Evolutionary conservation across 2,888 invertebrate genomes (phyloP).

Genomic region (Strigamia maritima): DNA sequence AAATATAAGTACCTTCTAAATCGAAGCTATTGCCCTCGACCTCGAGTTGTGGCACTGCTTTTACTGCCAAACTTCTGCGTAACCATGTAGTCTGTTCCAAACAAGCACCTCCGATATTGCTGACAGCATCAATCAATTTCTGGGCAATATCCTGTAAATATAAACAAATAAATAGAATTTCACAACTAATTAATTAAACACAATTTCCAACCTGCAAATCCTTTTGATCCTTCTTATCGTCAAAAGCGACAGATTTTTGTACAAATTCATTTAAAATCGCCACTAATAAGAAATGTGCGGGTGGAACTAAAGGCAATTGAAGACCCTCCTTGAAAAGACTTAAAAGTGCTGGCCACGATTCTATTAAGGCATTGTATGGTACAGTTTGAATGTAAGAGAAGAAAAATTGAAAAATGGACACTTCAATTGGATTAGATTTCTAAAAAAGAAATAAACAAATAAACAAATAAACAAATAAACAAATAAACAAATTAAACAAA

Average conservation of each 20-base stretch:
- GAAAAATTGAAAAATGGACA: conserved; percentile 76
- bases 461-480: no score
- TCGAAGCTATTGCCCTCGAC: conserved; percentile 45
- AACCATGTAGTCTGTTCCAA: conserved; percentile 87
- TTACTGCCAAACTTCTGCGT: conserved; percentile 73
- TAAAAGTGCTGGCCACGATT: conserved; percentile 73
- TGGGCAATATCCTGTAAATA: conserved; percentile 55
- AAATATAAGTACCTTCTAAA: no score
- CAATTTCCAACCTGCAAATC: conserved; percentile 63
- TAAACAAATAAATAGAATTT: conserved; percentile 43
- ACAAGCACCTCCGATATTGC: conserved; percentile 82
- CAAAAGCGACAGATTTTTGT: conserved; percentile 68
- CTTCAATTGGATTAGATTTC: conserved; percentile 62
- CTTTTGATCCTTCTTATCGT: conserved; percentile 76
- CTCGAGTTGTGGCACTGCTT: conserved; percentile 53
- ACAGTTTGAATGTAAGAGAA: conserved; percentile 63
- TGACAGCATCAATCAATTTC: conserved; percentile 71
- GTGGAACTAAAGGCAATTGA: conserved; percentile 62
- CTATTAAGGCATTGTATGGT: conserved; percentile 66
- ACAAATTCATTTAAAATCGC: conserved; percentile 80
- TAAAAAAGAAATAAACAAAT: no score
- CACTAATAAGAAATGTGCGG: conserved; percentile 73
- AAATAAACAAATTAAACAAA: no score
- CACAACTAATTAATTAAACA: background rate
- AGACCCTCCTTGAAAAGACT: conserved; percentile 72